Conservation (phyloP, 2,888 invertebrate genomes). For the Aphodius granarius region DNA sequence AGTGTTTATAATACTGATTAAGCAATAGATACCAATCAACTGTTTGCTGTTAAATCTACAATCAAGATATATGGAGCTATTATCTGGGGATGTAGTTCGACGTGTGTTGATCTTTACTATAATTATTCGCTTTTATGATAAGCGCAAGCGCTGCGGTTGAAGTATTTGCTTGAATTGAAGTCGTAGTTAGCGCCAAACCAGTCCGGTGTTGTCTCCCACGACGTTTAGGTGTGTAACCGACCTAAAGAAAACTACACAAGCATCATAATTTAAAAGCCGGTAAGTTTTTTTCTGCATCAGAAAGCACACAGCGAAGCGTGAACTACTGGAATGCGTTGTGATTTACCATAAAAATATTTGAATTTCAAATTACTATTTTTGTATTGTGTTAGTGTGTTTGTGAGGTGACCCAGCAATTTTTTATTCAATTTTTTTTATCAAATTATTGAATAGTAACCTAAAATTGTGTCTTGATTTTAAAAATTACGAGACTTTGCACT, state of each 20-base stretch:
- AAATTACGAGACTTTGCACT: slow-evolving; percentile 3
- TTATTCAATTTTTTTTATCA: not conserved
- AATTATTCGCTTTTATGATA: not conserved
- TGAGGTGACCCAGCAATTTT: not conserved
- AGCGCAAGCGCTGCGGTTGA: slow-evolving; percentile 9
- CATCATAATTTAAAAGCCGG: not conserved
- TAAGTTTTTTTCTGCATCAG: not conserved
- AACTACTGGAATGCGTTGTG: not conserved
- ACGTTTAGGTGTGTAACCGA: not conserved
- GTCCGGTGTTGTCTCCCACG: slow-evolving; percentile 11
- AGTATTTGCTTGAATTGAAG: not conserved
- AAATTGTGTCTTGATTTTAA: no score
- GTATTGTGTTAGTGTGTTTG: not conserved
- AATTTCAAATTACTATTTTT: not conserved
- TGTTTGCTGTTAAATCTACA: not conserved
- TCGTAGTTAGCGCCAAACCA: not conserved
- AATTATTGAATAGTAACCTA: not conserved
- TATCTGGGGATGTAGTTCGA: not conserved
- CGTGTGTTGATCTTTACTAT: not conserved
- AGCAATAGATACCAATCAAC: not conserved
- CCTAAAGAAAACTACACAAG: not conserved
- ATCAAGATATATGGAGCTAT: not conserved
- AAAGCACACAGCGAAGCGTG: not conserved
- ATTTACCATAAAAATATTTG: not conserved
- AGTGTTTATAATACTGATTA: not conserved